These are phyloP conservation scores for Dipodomys stephensi DNA, from an alignment of 2,113 vertebrate genomes.

Conservation along the genomic window DNA sequence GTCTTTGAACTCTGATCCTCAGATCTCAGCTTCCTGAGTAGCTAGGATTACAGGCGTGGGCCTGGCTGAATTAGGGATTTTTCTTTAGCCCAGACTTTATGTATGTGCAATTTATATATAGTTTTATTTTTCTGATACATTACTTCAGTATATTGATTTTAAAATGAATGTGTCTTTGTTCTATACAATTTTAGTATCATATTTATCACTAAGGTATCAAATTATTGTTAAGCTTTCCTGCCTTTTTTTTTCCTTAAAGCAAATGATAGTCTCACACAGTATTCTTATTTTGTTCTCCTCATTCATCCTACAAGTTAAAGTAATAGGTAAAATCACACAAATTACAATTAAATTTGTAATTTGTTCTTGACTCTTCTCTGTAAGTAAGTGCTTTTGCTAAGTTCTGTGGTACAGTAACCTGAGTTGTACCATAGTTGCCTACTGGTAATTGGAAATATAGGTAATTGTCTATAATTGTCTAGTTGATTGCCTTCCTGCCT, in stretches of 20 bases:
- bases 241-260: neutral
- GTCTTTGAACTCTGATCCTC: too few relatives aligned
- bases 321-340: neutral
- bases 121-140: constrained; percentile 14
- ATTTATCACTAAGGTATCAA: constrained; percentile 36
- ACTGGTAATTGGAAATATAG: neutral
- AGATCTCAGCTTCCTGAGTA: too few relatives aligned
- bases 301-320: neutral
- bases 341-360: neutral
- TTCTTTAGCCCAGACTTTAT: constrained; percentile 17
- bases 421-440: neutral
- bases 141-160: neutral
- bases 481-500: neutral
- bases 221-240: neutral
- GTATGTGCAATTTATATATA: neutral
- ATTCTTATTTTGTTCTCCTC: neutral
- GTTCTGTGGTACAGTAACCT: neutral
- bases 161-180: neutral
- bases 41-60: too few relatives aligned
- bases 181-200: neutral
- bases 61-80: neutral
- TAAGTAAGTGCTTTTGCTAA: neutral
- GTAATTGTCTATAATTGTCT: neutral
- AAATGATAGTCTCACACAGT: neutral
- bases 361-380: neutral